phyloP scores from a whole-genome alignment of 2,113 vertebrate genomes.

The Balaenoptera acutorostrata region DNA sequence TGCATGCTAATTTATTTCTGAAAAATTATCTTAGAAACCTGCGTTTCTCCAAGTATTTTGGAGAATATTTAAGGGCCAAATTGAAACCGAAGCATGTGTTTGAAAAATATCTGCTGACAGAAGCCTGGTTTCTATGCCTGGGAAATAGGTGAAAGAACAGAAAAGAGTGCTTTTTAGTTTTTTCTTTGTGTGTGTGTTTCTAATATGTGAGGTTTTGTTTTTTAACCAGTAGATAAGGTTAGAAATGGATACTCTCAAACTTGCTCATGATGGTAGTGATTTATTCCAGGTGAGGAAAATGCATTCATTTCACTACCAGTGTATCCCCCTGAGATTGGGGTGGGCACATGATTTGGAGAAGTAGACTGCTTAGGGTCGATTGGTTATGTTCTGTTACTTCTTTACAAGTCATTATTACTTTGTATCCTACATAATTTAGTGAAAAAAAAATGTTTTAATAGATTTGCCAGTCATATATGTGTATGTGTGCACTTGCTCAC shows the following conservation, averaged over 20 bases:
- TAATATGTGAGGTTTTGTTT: not conserved
- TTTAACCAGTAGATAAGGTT: not conserved
- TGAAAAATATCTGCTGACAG: not conserved
- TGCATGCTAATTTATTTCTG: conserved; percentile 2
- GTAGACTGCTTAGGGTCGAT: not conserved
- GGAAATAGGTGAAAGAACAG: not conserved
- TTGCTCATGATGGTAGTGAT: not conserved
- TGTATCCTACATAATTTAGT: not conserved
- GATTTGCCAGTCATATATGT: not conserved
- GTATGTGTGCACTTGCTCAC: not conserved
- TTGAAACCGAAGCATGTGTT: not conserved
- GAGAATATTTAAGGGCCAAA: not conserved
- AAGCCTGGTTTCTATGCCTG: not conserved
- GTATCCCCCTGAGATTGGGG: not conserved
- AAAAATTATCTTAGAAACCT: conserved; percentile 24
- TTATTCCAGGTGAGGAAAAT: conserved; percentile 4
- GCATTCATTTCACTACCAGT: not conserved
- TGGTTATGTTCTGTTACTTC: not conserved
- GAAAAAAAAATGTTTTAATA: not conserved
- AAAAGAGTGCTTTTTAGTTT: not conserved
- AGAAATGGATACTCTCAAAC: not conserved
- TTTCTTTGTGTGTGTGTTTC: not conserved
- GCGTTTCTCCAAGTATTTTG: not conserved
- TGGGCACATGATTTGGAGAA: not conserved
- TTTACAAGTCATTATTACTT: conserved; percentile 9